Base-by-base conservation (phyloP, 2,888 invertebrate species). In the Alloplasta piceator region DNA sequence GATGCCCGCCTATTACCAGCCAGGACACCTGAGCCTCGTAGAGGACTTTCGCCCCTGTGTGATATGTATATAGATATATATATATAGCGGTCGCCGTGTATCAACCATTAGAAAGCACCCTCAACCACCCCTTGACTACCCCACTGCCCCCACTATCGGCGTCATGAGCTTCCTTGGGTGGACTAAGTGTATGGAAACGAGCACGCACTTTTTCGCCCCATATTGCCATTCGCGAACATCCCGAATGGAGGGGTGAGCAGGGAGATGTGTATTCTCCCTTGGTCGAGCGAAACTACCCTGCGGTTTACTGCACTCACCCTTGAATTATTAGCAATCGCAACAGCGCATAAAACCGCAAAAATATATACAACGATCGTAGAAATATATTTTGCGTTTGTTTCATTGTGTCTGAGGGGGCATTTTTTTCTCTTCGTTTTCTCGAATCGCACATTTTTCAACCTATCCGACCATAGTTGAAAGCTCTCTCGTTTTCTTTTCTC, bases 1-100 rank as follows among this genome's bases (percentile, higher is more conserved):
- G 90, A 90, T 88, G 88, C 88, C 26, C 86, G 88, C 89, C 90
- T 89, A 91, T 91, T 91, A 91, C 88, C 86, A 87, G 85, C 76
- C 78, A 86, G 84, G 89, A 91, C 91, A 91, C 91, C 91, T 91
- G 91, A 90, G 91, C 88, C 88, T 85, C 55, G 63, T 12, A 67
- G 66, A 78, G 50, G 67, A 78, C 84, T 82, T 82, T 82, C 83
- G 71, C 71, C 83, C 78, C 68, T 78, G 70, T 78, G 67, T 64
- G 58, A 56, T 43, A 26, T 26, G 26, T 26, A 26, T 26, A 26
- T n/a, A n/a, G n/a, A n/a, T n/a, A 56, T 43, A 26, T 26, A 3
- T 26, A 26, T 26, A 26, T 26, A 50, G 66, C 64, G 66, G 74
- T 58, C 74, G 67, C 66, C 67, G 58, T 60, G 41, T 67, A 74